Evolutionary conservation across 1,140 invertebrate genomes (phyloP), one percentile per base, ranked within the genome.

Genomic region (Trachymyrmex cornetzi): DNA sequence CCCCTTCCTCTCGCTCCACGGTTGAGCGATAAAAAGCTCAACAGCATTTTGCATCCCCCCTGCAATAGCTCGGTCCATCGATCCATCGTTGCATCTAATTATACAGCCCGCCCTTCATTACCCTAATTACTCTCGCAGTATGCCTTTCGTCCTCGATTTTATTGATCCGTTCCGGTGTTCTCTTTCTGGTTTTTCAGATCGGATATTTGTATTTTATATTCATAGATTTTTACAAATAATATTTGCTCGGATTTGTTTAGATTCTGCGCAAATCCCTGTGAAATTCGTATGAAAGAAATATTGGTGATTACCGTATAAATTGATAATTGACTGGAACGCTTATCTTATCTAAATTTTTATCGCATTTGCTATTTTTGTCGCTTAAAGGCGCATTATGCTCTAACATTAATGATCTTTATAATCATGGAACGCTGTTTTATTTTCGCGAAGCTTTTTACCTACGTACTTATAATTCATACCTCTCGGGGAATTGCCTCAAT

Each of bases 111-210:
- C 59, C 64, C 89, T 89, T 91, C 80, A 80, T 91, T 87, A 90
- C 19, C 85, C 75, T 90, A 90, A 91, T 91, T 91, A 87, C 81
- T 72, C 53, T 59, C 88, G 84, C 75, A 75, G 7, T 48, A 6
- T 61, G 55, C n/a, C 72, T 89, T 84, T 24, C 71, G 59, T 57
- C n/a, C 67, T 55, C 48, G 7, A 22, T 50, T n/a, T 53, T 19
- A 89, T 90, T 85, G 88, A 90, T 87, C 66, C 71, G n/a, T 24
- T 59, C 38, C 63, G 24, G 16, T 30, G 16, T 59, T 19, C 59
- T 77, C 59, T 77, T 16, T 55, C 19, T 24, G 16, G 19, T 3
- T 38, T 19, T 66, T 38, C 16, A 7, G 7, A 16, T 67, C 27
- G 12, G 14, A 22, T 57, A 59, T 69, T 69, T 44, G 9, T 12